These are phyloP conservation scores for Acronicta leporina DNA, from an alignment of 2,888 invertebrate genomes.

Conservation along the genomic window DNA sequence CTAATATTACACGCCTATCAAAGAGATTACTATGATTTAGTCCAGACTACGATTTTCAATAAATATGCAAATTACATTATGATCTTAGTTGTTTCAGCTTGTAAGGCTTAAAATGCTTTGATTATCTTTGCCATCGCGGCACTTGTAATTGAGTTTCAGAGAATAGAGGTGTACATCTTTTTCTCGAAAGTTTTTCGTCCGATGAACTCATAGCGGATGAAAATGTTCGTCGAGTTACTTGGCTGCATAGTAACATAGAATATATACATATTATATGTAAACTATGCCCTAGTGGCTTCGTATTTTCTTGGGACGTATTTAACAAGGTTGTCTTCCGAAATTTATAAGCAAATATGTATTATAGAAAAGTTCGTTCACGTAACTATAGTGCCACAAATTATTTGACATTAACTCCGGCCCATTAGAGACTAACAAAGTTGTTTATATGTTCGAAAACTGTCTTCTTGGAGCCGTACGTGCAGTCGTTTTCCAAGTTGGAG, in stretches of 20 bases:
- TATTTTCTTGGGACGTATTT: constrained; percentile 56
- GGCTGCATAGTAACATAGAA: constrained; percentile 61
- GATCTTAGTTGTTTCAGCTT: constrained; percentile 70
- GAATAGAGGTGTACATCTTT: constrained; percentile 51
- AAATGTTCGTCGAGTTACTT: constrained; percentile 68
- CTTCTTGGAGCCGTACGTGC: constrained; percentile 68
- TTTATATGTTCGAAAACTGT: constrained; percentile 73
- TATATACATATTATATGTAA: constrained; percentile 57
- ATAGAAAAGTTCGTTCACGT: constrained; percentile 53
- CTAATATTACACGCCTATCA: constrained; percentile 66
- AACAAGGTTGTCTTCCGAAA: constrained; percentile 42
- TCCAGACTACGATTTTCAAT: constrained; percentile 76
- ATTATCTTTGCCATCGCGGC: constrained; percentile 64
- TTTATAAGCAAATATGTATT: constrained; percentile 55
- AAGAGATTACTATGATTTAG: constrained; percentile 66
- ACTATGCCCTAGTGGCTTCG: constrained; percentile 70
- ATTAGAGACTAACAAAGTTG: constrained; percentile 74
- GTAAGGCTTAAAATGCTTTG: constrained; percentile 66
- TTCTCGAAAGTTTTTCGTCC: constrained; percentile 55
- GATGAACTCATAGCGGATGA: constrained; percentile 52
- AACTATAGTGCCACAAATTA: constrained; percentile 61
- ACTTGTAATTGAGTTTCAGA: constrained; percentile 64
- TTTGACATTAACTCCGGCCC: constrained; percentile 69
- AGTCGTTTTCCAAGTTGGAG: constrained; percentile 71
- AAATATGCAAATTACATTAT: constrained; percentile 77